phyloP scores from a whole-genome alignment of 2,113 vertebrate species.

The Corythaixoides concolor region DNA sequence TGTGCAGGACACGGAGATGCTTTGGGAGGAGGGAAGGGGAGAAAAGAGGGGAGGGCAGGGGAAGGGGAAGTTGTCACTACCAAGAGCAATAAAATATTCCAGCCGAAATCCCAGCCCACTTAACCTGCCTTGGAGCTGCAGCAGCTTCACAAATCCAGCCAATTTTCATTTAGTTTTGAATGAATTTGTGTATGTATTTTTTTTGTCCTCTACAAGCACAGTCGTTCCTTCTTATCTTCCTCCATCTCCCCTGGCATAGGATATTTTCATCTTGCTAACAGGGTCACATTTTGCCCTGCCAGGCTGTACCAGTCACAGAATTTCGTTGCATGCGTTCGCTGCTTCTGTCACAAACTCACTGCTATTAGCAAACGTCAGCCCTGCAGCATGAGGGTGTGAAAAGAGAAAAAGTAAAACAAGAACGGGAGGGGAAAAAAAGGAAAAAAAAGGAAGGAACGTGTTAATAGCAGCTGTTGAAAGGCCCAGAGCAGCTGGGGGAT shows the following conservation, averaged over 20 bases:
- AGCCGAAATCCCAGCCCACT: background rate
- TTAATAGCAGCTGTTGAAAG: background rate
- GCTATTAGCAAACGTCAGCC: background rate
- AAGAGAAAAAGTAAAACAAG: background rate
- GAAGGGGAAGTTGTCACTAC: too few species aligned
- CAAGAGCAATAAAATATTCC: background rate
- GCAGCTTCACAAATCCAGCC: background rate
- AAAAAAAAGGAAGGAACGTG: too few species aligned
- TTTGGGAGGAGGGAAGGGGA: too few species aligned
- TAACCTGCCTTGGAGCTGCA: background rate
- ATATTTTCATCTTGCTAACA: conserved; percentile 2
- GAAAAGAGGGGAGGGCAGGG: too few species aligned
- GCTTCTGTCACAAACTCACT: background rate
- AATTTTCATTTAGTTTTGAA: conserved; percentile 4
- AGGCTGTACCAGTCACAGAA: background rate
- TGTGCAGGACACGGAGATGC: too few species aligned
- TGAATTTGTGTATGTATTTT: background rate
- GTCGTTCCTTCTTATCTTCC: conserved; percentile 6
- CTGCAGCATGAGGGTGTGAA: background rate
- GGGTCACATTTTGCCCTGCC: background rate
- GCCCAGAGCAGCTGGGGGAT: background rate
- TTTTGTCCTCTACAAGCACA: background rate
- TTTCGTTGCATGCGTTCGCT: background rate
- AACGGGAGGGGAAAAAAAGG: background rate
- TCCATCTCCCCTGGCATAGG: background rate